These are phyloP conservation scores for Apis cerana DNA, from an alignment of 1,140 invertebrate species.

Conservation along the genomic window DNA sequence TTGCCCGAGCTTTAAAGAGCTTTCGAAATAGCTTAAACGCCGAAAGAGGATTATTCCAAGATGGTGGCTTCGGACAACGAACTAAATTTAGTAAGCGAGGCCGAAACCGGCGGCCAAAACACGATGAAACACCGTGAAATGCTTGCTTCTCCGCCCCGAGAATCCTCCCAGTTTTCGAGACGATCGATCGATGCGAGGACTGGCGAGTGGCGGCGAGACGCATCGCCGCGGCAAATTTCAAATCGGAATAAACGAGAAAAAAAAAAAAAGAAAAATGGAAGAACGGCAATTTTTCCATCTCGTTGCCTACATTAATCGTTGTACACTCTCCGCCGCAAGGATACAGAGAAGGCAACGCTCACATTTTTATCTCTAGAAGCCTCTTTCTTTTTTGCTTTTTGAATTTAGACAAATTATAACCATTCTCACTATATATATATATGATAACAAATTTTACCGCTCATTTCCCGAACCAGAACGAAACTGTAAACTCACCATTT, in stretches of 20 bases:
- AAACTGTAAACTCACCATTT: too few species aligned
- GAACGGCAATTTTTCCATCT: neutral
- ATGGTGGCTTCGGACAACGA: constrained; percentile 64
- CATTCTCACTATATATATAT: too few species aligned
- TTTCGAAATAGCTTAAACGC: constrained; percentile 70
- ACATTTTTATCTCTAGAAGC: too few species aligned
- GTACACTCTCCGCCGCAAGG: too few species aligned
- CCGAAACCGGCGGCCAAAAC: constrained; percentile 60
- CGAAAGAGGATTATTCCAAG: constrained; percentile 73
- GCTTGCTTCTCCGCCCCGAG: constrained; percentile 14
- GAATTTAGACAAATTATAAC: too few species aligned
- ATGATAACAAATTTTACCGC: too few species aligned
- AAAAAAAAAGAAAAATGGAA: too few species aligned
- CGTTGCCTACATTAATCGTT: neutral
- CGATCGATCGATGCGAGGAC: constrained; percentile 17
- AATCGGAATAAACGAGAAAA: neutral
- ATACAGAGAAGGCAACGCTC: too few species aligned
- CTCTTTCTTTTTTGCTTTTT: too few species aligned
- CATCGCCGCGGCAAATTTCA: neutral
- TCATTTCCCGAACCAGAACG: too few species aligned
- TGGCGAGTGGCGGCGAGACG: neutral
- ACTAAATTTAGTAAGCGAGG: constrained; percentile 70
- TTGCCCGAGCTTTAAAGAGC: constrained; percentile 57
- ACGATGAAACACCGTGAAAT: constrained; percentile 61
- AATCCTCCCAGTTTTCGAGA: constrained; percentile 41